Evolutionary conservation across 30 jellyfish, hydroid and myxozoan species (phyloP).

Genomic region (Hydra vulgaris): DNA sequence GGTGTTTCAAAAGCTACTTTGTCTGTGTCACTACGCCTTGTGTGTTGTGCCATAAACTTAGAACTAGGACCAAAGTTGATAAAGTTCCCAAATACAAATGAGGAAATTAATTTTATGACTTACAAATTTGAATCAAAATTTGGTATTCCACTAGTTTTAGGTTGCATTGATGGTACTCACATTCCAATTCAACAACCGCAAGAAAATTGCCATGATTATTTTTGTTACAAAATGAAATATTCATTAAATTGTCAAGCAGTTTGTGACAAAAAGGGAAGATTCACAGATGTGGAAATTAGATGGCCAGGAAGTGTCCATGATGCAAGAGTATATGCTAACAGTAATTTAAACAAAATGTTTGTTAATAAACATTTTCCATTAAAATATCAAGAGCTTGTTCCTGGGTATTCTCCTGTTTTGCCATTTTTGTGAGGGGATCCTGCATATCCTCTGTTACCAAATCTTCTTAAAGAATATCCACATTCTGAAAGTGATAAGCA

Average conservation of each 20-base stretch:
- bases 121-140: conserved; percentile 22
- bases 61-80: conserved; percentile 16
- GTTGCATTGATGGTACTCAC: conserved; percentile 74
- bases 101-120: conserved; percentile 26
- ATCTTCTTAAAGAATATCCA: conserved; percentile 26
- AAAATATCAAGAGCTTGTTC: conserved; percentile 22
- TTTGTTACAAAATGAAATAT: conserved; percentile 53
- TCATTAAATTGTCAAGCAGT: conserved; percentile 53
- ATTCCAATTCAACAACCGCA: conserved; percentile 47
- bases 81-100: conserved; percentile 23
- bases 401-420: conserved; percentile 38
- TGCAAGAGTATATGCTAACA: conserved; percentile 34
- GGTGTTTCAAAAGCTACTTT: conserved; percentile 21
- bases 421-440: conserved; percentile 59
- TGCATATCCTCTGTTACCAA: conserved; percentile 63
- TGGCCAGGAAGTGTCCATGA: conserved; percentile 78
- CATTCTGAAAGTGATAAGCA: conserved; percentile 24
- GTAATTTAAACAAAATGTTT: conserved; percentile 23
- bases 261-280: conserved; percentile 41
- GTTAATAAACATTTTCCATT: conserved; percentile 28
- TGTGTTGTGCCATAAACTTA: conserved; percentile 9
- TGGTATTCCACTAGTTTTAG: conserved; percentile 64
- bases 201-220: conserved; percentile 63
- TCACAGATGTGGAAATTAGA: conserved; percentile 39
- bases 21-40: conserved; percentile 7